Conservation (phyloP, 2,113 vertebrate genomes). For the Scopus umbretta region DNA sequence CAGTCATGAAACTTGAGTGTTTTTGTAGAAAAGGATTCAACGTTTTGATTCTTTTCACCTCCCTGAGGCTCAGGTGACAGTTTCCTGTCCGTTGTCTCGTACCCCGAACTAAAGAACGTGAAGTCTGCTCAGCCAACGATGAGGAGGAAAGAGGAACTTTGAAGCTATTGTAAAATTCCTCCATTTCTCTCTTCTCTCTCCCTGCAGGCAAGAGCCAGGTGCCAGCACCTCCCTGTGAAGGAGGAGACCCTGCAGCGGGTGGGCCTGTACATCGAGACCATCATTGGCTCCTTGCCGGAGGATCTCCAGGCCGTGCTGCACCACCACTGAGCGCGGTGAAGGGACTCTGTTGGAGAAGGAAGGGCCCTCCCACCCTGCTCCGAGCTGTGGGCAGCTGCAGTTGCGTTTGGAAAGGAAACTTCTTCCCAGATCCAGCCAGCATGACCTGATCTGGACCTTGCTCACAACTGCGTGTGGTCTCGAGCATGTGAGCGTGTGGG, state of each 20-base stretch:
- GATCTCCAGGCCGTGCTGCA: conserved; percentile 84
- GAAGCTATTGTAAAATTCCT: not conserved
- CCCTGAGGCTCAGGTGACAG: not conserved
- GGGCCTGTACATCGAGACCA: conserved; percentile 64
- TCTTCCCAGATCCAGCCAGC: not conserved
- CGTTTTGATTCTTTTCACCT: not conserved
- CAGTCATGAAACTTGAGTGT: fast-evolving
- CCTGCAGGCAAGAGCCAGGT: conserved; percentile 74
- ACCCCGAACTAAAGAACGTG: not conserved
- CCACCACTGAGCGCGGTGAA: conserved; percentile 14
- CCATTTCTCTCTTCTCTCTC: too few species aligned
- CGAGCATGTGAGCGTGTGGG: not conserved
- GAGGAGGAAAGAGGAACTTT: not conserved
- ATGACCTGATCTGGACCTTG: fast-evolving
- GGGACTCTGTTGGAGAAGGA: not conserved
- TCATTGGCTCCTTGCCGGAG: conserved; percentile 78
- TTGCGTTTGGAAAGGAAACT: not conserved
- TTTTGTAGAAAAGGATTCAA: not conserved
- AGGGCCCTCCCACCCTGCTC: not conserved
- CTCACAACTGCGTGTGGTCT: fast-evolving
- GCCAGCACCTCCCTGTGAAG: conserved; percentile 81
- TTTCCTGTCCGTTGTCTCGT: not conserved
- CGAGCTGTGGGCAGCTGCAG: not conserved
- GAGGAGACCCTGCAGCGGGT: conserved; percentile 75
- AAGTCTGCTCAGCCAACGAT: not conserved